Evolutionary conservation across 2,113 vertebrate species (phyloP), one percentile per base, ranked within the genome.

Genomic region (Halcyon malimbica): DNA sequence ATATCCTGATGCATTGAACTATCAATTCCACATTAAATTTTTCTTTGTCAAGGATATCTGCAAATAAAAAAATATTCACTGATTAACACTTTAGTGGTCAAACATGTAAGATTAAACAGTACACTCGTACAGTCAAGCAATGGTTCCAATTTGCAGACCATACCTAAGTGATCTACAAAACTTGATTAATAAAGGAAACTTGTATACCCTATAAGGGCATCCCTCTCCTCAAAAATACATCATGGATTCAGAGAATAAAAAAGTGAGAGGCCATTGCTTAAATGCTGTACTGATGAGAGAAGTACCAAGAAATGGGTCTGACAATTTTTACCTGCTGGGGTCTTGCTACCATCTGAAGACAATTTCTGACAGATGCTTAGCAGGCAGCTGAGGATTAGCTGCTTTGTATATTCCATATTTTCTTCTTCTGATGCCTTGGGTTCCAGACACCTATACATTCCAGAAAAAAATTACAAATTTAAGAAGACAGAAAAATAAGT

Each of bases 11-110:
- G 85, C 99, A 99, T 97, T 99, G 99, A 46, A 99, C 99, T 90
- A 99, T 98, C 71, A 99, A 60, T 91, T 99, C 99, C 96, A 99
- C 99, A 0, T 98, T 99, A 97, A 99, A 99, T 95, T 99, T 99
- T 16, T 99, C 99, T 89, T 99, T 99, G 59, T 99, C 99, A 60
- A 99, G 97, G 25, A 98, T 3, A 74, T 98, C 99, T 99, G 63
- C 9, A 94, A 54, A 63, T 57, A 81, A 85, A 91, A 53, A 53
- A 64, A 76, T 14, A 83, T 6, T 41, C 7, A 54, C 4, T 33
- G 12, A 87, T 63, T 48, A 83, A 26, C 20, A 62, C 39, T 53
- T 78, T 3, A 56, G 44, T 11, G 16, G 8, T 31, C 35, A 63
- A 39, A 8, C 5, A 51, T 1, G 13, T 51, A 82, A 29, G 39